Percentiles rank a stretch among this genome's conserved stretches.
Evolutionary conservation across 2,797 vertebrate species (phyloP).

Genomic region (Australoheros facetus): DNA sequence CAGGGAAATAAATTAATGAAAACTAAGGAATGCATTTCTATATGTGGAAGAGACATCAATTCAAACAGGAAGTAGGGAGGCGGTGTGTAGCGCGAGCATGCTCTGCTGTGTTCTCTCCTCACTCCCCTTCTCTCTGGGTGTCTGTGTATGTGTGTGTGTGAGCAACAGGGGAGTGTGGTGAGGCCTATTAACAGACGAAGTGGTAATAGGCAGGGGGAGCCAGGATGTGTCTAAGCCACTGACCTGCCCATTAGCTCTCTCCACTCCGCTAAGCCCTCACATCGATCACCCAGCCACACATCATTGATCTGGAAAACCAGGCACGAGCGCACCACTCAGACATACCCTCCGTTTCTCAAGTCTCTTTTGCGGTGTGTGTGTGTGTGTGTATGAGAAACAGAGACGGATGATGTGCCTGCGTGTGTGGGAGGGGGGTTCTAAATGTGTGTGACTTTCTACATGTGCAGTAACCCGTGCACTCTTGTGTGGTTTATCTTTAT

Average conservation of each 20-base stretch:
- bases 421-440: not conserved
- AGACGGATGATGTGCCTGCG: not conserved
- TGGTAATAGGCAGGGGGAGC: slow-evolving; percentile 81
- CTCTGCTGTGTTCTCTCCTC: slow-evolving; percentile 50
- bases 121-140: slow-evolving; percentile 28
- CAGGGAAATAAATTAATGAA: slow-evolving; percentile 4
- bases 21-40: slow-evolving; percentile 8
- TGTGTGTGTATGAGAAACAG: slow-evolving; percentile 19
- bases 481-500: slow-evolving; percentile 42
- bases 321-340: slow-evolving; percentile 83
- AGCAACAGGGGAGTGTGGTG: slow-evolving; percentile 70
- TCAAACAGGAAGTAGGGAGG: slow-evolving; percentile 36
- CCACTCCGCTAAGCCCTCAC: slow-evolving; percentile 80
- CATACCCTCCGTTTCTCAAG: slow-evolving; percentile 56
- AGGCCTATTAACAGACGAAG: slow-evolving; percentile 81
- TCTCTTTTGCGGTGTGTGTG: slow-evolving; percentile 34
- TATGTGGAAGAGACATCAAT: slow-evolving; percentile 5
- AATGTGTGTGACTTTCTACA: slow-evolving; percentile 17
- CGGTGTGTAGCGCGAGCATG: slow-evolving; percentile 38
- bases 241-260: slow-evolving; percentile 77
- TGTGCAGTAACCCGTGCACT: slow-evolving; percentile 16
- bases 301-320: slow-evolving; percentile 89
- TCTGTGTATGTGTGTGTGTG: slow-evolving; percentile 47
- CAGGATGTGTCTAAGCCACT: slow-evolving; percentile 73
- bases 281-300: slow-evolving; percentile 85